phyloP scores from a whole-genome alignment of 2,888 invertebrate genomes.

The Chrysolina americana region DNA sequence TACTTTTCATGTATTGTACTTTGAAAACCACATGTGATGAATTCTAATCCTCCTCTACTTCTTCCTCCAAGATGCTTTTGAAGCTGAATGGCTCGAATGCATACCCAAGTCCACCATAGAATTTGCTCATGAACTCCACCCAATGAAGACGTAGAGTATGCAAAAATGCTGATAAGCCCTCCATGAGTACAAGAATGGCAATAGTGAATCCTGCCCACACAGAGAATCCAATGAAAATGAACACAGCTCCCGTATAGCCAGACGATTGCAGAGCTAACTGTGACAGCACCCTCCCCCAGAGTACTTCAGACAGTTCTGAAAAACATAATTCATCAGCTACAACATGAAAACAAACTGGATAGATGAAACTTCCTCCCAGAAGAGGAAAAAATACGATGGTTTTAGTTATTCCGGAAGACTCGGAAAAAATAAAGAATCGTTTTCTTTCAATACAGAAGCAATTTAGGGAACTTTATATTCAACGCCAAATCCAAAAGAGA shows the following conservation, averaged over 20 bases:
- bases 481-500: no score
- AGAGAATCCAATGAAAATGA: slow-evolving; percentile 79
- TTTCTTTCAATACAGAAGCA: no score
- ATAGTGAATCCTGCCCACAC: slow-evolving; percentile 87
- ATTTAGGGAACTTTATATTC: no score
- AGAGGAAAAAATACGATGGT: no score
- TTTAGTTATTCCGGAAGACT: no score
- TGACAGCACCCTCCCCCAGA: slow-evolving; percentile 62
- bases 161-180: slow-evolving; percentile 91
- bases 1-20: background rate
- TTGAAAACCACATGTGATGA: slow-evolving; percentile 10
- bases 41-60: slow-evolving; percentile 54
- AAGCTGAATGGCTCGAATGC: slow-evolving; percentile 90
- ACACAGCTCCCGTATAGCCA: slow-evolving; percentile 68
- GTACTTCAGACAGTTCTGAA: slow-evolving; percentile 63
- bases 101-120: slow-evolving; percentile 88
- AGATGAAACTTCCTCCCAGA: background rate
- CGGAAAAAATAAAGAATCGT: background rate
- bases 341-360: background rate
- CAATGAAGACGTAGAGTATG: slow-evolving; percentile 92
- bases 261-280: slow-evolving; percentile 56
- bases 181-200: slow-evolving; percentile 89
- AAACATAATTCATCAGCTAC: slow-evolving; percentile 21
- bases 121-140: slow-evolving; percentile 89
- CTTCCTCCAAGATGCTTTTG: slow-evolving; percentile 78